Evolutionary conservation across 2,888 invertebrate genomes (phyloP).

Genomic region (Amblyteles armatorius): DNA sequence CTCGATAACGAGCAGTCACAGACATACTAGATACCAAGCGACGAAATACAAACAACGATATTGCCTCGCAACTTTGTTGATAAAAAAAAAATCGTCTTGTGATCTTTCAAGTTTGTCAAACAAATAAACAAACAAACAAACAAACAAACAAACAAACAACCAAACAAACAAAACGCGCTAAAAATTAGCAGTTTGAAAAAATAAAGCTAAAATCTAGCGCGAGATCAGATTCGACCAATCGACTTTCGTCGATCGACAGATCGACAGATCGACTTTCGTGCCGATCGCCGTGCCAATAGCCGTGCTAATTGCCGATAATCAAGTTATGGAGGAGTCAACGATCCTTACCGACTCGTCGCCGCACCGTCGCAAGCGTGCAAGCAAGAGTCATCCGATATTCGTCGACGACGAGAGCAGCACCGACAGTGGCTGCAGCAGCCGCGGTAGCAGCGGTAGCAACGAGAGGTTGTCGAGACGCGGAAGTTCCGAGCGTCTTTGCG

Average conservation of each 20-base stretch:
- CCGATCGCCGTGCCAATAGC: too few species aligned
- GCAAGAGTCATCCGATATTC: constrained; percentile 70
- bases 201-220: neutral
- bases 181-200: neutral
- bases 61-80: constrained; percentile 2
- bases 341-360: constrained; percentile 72
- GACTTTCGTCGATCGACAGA: neutral
- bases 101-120: neutral
- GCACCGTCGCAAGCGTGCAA: constrained; percentile 54
- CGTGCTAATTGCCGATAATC: neutral
- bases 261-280: neutral
- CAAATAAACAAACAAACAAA: neutral
- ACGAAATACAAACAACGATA: constrained; percentile 10
- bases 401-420: constrained; percentile 81
- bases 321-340: constrained; percentile 77
- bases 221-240: neutral
- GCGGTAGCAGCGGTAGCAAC: constrained; percentile 83
- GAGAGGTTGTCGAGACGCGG: constrained; percentile 76
- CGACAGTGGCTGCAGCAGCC: constrained; percentile 85
- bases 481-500: constrained; percentile 76
- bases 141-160: neutral
- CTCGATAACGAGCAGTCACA: constrained; percentile 65
- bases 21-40: constrained; percentile 25
- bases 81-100: neutral
- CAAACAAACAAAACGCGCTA: neutral